A percentile compares a stretch with the other conserved stretches of the same genome.
These are phyloP conservation scores for Platycercus adscitus DNA, from an alignment of 2,113 vertebrate species.

Conservation along the genomic window DNA sequence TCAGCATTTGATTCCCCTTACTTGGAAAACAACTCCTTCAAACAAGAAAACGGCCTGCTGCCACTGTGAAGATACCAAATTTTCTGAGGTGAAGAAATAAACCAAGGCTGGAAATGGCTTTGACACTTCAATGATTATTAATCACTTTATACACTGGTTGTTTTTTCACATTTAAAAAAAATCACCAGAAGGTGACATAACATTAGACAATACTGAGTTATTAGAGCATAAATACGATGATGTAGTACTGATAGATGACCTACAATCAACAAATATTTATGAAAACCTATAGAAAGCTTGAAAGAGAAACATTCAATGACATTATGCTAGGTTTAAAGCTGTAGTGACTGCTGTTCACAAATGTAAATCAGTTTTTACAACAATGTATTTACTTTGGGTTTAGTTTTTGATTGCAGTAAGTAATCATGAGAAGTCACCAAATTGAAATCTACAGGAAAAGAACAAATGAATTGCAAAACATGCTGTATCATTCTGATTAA, in stretches of 20 bases:
- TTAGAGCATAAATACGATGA: not conserved
- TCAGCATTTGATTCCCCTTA: not conserved
- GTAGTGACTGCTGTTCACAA: not conserved
- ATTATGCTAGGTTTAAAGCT: not conserved
- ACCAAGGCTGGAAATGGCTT: not conserved
- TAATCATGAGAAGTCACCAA: not conserved
- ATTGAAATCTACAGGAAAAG: not conserved
- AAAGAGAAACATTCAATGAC: not conserved
- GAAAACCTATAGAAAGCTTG: not conserved
- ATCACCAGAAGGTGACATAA: not conserved
- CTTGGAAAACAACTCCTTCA: not conserved
- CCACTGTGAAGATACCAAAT: accelerated
- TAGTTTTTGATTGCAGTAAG: not conserved
- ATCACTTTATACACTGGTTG: not conserved
- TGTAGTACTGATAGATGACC: not conserved
- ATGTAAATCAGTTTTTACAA: not conserved
- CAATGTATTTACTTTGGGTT: not conserved
- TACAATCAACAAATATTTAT: not conserved
- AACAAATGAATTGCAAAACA: not conserved
- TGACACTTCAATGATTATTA: not conserved
- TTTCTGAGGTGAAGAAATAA: not conserved
- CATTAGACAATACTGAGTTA: not conserved
- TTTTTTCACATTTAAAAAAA: not conserved
- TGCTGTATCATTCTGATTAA: not conserved
- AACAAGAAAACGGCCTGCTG: not conserved